Base-by-base conservation (phyloP, 2,888 invertebrate genomes). In the Thereva unica region DNA sequence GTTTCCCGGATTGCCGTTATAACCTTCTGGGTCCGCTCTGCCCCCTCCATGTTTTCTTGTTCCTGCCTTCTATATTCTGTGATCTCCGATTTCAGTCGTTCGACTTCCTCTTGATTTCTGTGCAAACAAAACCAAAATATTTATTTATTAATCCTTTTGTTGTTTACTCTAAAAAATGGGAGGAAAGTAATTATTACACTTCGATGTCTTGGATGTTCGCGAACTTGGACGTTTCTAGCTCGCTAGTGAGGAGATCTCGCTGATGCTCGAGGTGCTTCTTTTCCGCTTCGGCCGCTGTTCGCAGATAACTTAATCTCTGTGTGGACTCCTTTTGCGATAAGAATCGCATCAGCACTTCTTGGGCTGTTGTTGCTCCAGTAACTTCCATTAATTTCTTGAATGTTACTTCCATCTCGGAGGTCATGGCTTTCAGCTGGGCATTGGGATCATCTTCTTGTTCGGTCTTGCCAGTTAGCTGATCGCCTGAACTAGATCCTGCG, bases 131-230 rank as follows among this genome's bases (percentile, higher is more conserved):
- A 47, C 45, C 9, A n/a, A 3, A 10, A 8, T 9, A 5, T 59
- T 49, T 63, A 63, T 54, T 23, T 37, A 56, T 66, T 42, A 10
- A 40, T 35, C 52, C 59, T 42, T 54, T 6, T 45, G 4, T 41
- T 44, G 5, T 5, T 12, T 4, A 47, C 12, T 4, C 0, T n/a
- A n/a, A 47, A 59, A 67, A n/a, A 47, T 38, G 23, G 23, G 23
- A 23, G 23, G 38, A 37, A 40, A 53, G 41, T 42, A 69, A 7
- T 1, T 80, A 86, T 83, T 80, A 92, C 92, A 89, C 88, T 81
- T 92, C 91, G 68, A 87, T 88, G 74, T 91, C 91, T 77, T 90
- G 90, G 8, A 89, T 89, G 71, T 92, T 91, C 0, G 90, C 88
- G 77, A 89, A 93, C 77, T 91, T 92, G 69, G 87, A 89, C 3